Percentiles rank a stretch among this genome's conserved stretches.
These are phyloP conservation scores for Siniperca undulata DNA, from an alignment of 2,797 vertebrate species.

Conservation along the genomic window DNA sequence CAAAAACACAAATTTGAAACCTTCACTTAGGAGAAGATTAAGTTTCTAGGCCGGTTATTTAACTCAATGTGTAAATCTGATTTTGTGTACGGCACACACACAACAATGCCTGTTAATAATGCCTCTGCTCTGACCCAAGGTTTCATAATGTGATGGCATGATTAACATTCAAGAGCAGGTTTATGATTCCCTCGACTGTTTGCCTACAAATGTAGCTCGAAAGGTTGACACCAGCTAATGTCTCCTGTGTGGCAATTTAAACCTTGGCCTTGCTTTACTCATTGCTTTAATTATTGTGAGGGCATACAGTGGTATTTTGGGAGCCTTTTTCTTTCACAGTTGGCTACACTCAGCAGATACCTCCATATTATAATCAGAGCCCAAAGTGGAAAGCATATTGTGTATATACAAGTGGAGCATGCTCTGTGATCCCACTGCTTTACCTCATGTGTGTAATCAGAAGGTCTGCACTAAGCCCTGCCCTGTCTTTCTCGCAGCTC, in stretches of 20 bases:
- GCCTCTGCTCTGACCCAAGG: not conserved
- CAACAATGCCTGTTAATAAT: not conserved
- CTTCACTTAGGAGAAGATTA: not conserved
- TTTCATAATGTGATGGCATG: not conserved
- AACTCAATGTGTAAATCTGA: not conserved
- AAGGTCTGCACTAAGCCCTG: conserved; percentile 26
- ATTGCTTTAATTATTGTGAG: conserved; percentile 30
- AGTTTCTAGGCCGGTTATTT: not conserved
- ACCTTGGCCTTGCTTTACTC: not conserved
- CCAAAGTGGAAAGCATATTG: conserved; percentile 24
- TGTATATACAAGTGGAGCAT: conserved; percentile 28
- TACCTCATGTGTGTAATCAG: conserved; percentile 38
- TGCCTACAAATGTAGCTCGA: not conserved
- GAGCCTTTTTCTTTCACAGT: conserved; percentile 20
- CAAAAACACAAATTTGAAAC: not conserved
- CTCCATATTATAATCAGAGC: conserved; percentile 42
- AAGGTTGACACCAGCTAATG: not conserved
- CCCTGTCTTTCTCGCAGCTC: conserved; percentile 4
- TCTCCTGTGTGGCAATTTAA: conserved; percentile 36
- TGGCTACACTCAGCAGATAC: conserved; percentile 22
- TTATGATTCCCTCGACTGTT: not conserved
- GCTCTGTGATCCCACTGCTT: conserved; percentile 30
- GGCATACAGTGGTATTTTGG: conserved; percentile 19
- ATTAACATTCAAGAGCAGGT: not conserved
- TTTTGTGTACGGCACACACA: not conserved